A percentile compares a stretch with the other conserved stretches of the same genome.
Conservation (phyloP, 2,113 vertebrate species). For the Leucoraja erinaceus region DNA sequence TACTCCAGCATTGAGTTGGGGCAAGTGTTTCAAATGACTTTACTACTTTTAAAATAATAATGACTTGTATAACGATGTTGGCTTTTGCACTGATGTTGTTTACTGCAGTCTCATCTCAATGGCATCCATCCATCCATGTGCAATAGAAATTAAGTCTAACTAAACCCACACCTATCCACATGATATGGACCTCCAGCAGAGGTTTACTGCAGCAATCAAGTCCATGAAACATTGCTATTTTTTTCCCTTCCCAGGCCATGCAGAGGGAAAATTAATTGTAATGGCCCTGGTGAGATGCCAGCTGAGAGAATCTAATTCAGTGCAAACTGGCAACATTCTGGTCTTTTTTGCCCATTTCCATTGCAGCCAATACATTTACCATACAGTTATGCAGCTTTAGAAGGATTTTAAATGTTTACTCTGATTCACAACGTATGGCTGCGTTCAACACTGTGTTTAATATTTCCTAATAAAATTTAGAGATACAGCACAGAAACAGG, state of each 20-base stretch:
- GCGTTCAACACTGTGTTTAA: no score
- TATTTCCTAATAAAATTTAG: not conserved
- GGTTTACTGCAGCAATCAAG: not conserved
- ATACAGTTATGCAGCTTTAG: not conserved
- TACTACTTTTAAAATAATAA: not conserved
- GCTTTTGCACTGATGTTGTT: not conserved
- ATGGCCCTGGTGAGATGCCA: not conserved
- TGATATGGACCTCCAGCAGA: not conserved
- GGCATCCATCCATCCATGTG: not conserved
- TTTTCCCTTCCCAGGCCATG: not conserved
- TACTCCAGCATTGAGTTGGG: no score
- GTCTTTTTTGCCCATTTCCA: not conserved
- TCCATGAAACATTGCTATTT: not conserved
- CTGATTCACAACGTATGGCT: not conserved
- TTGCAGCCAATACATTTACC: not conserved
- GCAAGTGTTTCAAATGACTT: not conserved
- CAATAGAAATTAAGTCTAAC: not conserved
- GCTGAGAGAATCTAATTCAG: not conserved
- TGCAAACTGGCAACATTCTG: not conserved
- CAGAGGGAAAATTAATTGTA: not conserved
- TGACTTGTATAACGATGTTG: not conserved
- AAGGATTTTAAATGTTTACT: not conserved
- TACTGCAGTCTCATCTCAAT: not conserved
- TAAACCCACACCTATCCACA: not conserved
- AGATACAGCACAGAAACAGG: no score